Base-by-base conservation (phyloP, 2,888 invertebrate genomes). In the Chrysodeixis includens region DNA sequence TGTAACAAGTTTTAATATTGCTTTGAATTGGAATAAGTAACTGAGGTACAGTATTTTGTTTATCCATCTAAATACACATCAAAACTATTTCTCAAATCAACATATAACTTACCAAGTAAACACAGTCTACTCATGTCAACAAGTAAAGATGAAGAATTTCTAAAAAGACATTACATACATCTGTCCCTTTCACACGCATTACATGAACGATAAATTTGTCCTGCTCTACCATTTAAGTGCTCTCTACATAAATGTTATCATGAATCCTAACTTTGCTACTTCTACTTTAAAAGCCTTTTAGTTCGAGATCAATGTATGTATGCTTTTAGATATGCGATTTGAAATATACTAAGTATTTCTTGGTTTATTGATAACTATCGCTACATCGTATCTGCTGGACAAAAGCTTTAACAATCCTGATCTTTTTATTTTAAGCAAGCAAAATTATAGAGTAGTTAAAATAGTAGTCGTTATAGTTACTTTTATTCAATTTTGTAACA, bases 171-270 rank as follows among this genome's bases (percentile, higher is more conserved):
- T 40, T 40, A n/a, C 40, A n/a, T n/a, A 9, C 26, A n/a, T 35
- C 18, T 35, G 16, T 56, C 44, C 30, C 18, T 10, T 16, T 30
- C 18, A 7, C 12, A 40, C n/a, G 7, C 18, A 1, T 26, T 20
- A 49, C 30, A 18, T 49, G 1, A 55, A 4, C 49, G 60, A 56
- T 52, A 1, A 30, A 2, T 30, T 22, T 30, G 30, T 53, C 70
- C 55, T 56, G 64, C 69, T 61, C 54, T 46, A 40, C 18, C 22
- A 35, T 61, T 62, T 60, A 57, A 72, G 67, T 67, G 64, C 64
- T 55, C 35, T 55, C 49, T 12, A 76, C 56, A 65, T 76, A 60
- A 76, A 67, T 62, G 66, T 60, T 71, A 64, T 65, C 66, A 52
- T 44, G 59, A 66, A 76, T 67, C 35, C 46, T 59, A 76, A 74